Evolutionary conservation across 1,140 invertebrate genomes (phyloP).

Genomic region (Diorhabda elongata): DNA sequence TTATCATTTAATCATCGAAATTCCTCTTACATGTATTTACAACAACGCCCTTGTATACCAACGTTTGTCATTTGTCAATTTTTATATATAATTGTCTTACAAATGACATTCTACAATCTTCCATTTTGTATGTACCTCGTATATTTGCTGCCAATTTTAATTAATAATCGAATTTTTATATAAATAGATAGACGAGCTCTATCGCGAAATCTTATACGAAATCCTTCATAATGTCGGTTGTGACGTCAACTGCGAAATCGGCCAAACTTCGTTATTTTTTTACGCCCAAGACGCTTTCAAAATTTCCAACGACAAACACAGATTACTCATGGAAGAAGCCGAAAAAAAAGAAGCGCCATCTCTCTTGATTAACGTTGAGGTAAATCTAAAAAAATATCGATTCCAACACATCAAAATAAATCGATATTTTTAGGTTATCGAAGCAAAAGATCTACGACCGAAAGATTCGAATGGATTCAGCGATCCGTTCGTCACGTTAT

Average conservation of each 20-base stretch:
- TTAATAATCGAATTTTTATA: too few species aligned
- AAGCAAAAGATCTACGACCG: slow-evolving; percentile 86
- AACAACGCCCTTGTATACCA: too few species aligned
- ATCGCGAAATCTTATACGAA: slow-evolving; percentile 88
- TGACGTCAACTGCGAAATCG: slow-evolving; percentile 64
- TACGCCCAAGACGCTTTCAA: slow-evolving; percentile 88
- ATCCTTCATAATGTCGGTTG: slow-evolving; percentile 86
- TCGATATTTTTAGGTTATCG: slow-evolving; percentile 51
- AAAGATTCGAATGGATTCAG: slow-evolving; percentile 96
- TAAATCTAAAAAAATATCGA: slow-evolving; percentile 43
- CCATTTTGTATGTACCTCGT: too few species aligned
- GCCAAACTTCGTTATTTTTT: slow-evolving; percentile 66
- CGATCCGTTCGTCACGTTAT: slow-evolving; percentile 90
- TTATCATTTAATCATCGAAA: too few species aligned
- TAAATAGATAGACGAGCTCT: slow-evolving; percentile 80
- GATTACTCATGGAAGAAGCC: slow-evolving; percentile 62
- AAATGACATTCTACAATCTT: too few species aligned
- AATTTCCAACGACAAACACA: slow-evolving; percentile 69
- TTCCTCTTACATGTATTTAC: too few species aligned
- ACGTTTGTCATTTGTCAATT: too few species aligned
- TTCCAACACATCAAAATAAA: too few species aligned
- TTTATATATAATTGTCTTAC: too few species aligned
- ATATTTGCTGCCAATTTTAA: too few species aligned
- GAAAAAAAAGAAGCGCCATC: slow-evolving; percentile 82
- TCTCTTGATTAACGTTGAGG: slow-evolving; percentile 85